These are phyloP conservation scores for Cercocebus atys DNA, from an alignment of 2,113 vertebrate species.

Conservation along the genomic window DNA sequence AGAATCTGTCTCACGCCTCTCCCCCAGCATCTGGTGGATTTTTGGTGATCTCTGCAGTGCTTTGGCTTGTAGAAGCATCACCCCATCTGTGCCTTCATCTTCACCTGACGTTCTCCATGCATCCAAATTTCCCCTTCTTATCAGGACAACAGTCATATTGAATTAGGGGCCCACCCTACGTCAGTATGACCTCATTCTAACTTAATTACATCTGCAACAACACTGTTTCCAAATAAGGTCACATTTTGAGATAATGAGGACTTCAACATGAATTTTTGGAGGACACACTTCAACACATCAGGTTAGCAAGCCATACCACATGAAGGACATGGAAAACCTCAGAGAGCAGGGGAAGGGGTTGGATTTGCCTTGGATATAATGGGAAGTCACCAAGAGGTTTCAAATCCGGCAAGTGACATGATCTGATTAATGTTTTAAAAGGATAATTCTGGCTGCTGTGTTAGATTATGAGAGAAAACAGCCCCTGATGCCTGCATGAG, in stretches of 20 bases:
- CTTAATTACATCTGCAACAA: slow-evolving; percentile 8
- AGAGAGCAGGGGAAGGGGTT: not conserved
- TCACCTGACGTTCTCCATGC: not conserved
- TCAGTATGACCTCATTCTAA: not conserved
- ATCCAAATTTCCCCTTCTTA: not conserved
- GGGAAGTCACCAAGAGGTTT: slow-evolving; percentile 31
- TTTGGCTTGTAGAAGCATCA: not conserved
- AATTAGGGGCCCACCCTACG: not conserved
- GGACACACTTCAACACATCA: not conserved
- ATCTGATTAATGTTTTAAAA: slow-evolving; percentile 65
- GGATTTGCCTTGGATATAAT: slow-evolving; percentile 24
- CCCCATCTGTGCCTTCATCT: not conserved
- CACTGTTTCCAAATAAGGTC: not conserved
- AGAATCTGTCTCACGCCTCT: not conserved
- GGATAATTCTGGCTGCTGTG: slow-evolving; percentile 35
- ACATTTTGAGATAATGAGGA: slow-evolving; percentile 12
- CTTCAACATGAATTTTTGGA: slow-evolving; percentile 19
- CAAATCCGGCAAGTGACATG: slow-evolving; percentile 50
- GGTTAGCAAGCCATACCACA: not conserved
- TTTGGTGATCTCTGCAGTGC: not conserved
- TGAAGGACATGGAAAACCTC: slow-evolving; percentile 18
- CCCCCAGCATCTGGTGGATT: not conserved
- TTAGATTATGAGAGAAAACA: slow-evolving; percentile 59
- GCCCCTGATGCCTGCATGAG: slow-evolving; percentile 37
- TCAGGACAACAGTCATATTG: not conserved